Base-by-base conservation (phyloP, 2,888 invertebrate species). In the Thalpophila matura region DNA sequence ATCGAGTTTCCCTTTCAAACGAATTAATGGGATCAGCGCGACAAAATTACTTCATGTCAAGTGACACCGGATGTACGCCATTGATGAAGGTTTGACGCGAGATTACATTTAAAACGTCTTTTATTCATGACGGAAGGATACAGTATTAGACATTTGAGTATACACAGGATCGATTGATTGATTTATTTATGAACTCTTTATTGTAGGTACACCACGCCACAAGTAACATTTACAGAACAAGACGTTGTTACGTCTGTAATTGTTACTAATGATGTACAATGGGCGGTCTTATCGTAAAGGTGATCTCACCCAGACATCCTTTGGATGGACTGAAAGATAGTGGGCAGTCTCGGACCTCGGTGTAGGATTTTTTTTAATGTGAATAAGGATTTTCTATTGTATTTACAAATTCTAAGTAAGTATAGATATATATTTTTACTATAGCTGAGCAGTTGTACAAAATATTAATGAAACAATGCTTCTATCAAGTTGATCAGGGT, bases 1-100 rank as follows among this genome's bases (percentile, higher is more conserved):
- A 76, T 49, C 22, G 46, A 45, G 10, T 60, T 62, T 29, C 27
- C 57, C 29, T 55, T 43, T 37, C 40, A 55, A 62, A 46, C 43
- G 22, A 62, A 62, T 57, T 46, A 57, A 40, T 57, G 14, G 43
- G 56, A 56, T 59, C 40, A 62, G 26, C 14, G 33, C 29, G 45
- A 43, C 33, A 20, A 50, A 33, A 46, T 57, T 51, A 27, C 7
- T 55, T 46, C 14, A 31, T 33, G n/a, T 37, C 22, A 20, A 22
- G n/a, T 35, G 29, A 22, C 24, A 45, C n/a, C 46, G 27, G 38
- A 54, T 26, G 18, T 43, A 18, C 38, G 20, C 24, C 12, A 51
- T 50, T 55, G 59, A 59, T 26, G 27, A 37, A 37, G 54, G 47
- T 50, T 67, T 40, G 54, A 67, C 46, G 12, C 10, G 31, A 51